Base-by-base conservation (phyloP, 2,797 vertebrate genomes). In the Cottoperca gobio region DNA sequence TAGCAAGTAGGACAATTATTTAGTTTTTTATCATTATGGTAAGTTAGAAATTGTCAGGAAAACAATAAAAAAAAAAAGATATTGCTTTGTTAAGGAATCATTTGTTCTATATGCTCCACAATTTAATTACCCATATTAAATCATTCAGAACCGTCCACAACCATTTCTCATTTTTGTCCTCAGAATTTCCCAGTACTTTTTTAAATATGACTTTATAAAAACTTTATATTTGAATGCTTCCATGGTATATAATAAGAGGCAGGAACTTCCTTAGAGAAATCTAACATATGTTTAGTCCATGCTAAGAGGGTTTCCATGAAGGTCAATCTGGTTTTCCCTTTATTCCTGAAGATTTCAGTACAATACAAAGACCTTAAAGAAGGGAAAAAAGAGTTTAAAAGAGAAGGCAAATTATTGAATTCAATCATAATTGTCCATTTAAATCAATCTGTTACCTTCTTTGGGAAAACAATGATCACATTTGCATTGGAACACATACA, bases 401-500 rank as follows among this genome's bases (percentile, higher is more conserved):
- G 24, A 31, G 39, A 19, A 48, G 23, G 35, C 28, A 49, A 60
- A 63, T 55, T 73, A 33, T 79, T 52, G 46, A 55, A 49, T 72
- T 83, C 50, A 60, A 59, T 81, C 42, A 37, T 24, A 58, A 54
- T 28, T 33, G 39, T 66, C 65, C 62, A n/a, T 85, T 73, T 53
- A 73, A 86, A 82, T 83, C 73, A 73, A 66, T 84, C 54, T 59
- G 31, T 66, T 73, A 50, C 45, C 39, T 40, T 24, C 53, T 17
- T 64, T 40, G 40, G 53, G 58, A 72, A 79, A 75, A 82, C 52
- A 83, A 57, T 50, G 10, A 16, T 23, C 24, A 72, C 28, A 73
- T 85, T 82, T 82, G 39, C 60, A 79, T 82, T 69, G 70, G 78
- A 73, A 50, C 46, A 21, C 67, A 53, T 43, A 62, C 52, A 48